Base-by-base conservation (phyloP, 2,113 vertebrate species). In the Cavia aperea region DNA sequence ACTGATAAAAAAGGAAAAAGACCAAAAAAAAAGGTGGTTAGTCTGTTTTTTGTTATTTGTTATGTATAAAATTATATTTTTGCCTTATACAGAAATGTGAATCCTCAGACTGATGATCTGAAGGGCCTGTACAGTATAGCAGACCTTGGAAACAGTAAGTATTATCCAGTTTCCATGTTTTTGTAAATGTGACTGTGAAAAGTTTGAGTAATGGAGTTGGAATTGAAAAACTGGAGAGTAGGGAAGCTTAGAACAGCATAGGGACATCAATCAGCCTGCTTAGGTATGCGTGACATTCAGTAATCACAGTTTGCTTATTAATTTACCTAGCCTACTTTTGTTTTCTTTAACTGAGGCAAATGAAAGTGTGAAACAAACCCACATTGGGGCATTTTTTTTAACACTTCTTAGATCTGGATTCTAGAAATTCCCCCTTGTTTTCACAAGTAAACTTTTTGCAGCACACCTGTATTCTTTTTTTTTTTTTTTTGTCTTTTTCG, bases 81-180 rank as follows among this genome's bases (percentile, higher is more conserved):
- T 96, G 95, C 54, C 90, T 88, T 84, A 81, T 96, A 51, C 96
- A 98, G 97, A 95, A 96, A 16, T 93, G 54, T 95, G 95, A 89
- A 79, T 95, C 63, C 49, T 93, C 87, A 95, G 83, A 86, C 86
- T 96, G 95, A 93, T 95, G 94, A 49, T 93, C 93, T 90, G 94
- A 93, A 88, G 60, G 70, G 56, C 94, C 62, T 97, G 81, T 95
- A 68, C 93, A 94, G 94, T 94, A 14, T 96, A 95, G 60, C 95
- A 96, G 91, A 96, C 91, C 85, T 92, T 97, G 95, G 96, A 97
- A 97, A 93, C 92, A 96, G 97, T 98, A 98, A 98, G 98, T 98
- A 97, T 94, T 87, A 63, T 26, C 91, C 39, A 92, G 83, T 95
- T 94, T 95, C 81, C 19, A 77, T 95, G 7, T 68, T 89, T 88